phyloP scores from a whole-genome alignment of 2,888 invertebrate species.

The Metellina segmentata region DNA sequence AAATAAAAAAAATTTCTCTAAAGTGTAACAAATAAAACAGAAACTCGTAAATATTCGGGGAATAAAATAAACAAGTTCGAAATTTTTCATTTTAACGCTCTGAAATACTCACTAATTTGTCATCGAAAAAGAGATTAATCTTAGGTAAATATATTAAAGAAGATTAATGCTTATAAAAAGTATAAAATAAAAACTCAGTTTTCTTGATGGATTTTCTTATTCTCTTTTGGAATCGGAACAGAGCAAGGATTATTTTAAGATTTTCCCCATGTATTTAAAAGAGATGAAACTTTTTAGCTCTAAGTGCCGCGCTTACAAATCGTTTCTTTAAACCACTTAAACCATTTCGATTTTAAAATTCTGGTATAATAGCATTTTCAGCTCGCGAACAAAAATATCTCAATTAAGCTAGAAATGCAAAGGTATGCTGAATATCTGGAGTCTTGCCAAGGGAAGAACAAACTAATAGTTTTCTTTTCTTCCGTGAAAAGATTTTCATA shows the following conservation, averaged over 20 bases:
- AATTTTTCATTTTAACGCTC: conserved; percentile 2
- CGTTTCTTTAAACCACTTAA: conserved; percentile 72
- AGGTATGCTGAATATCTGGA: conserved; percentile 49
- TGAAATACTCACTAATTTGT: conserved; percentile 3
- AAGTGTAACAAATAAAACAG: background rate
- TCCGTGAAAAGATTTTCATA: conserved; percentile 52
- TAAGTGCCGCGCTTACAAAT: conserved; percentile 52
- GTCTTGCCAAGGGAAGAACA: conserved; percentile 62
- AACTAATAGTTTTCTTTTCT: conserved; percentile 66
- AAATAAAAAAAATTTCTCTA: background rate
- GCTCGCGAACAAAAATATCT: conserved; percentile 58
- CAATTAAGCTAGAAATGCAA: conserved; percentile 56
- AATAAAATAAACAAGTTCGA: background rate
- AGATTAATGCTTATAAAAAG: conserved; percentile 17
- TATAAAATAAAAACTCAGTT: conserved; percentile 17
- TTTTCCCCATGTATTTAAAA: conserved; percentile 39
- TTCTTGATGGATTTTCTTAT: conserved; percentile 3
- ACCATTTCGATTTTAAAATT: conserved; percentile 68
- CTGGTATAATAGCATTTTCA: conserved; percentile 60
- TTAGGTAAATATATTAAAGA: conserved; percentile 33
- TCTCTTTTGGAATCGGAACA: conserved; percentile 4
- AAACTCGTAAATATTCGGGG: background rate
- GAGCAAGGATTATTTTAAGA: conserved; percentile 43
- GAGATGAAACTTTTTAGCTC: conserved; percentile 36
- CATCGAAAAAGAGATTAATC: conserved; percentile 37